Evolutionary conservation across 1,140 invertebrate species (phyloP).

Genomic region (Lordiphosa stackelbergi): DNA sequence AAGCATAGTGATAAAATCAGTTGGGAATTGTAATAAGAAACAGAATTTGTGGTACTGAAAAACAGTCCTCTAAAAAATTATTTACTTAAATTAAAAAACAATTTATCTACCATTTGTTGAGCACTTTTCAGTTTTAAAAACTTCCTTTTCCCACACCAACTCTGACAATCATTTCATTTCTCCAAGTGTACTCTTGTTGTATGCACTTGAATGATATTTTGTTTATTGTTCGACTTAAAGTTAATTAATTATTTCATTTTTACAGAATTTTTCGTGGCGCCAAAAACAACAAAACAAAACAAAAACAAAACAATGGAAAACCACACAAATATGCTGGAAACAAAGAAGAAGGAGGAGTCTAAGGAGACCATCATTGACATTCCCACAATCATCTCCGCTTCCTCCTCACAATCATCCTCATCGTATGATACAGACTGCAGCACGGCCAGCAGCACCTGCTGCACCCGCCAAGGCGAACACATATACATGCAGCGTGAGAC

Average conservation of each 20-base stretch:
- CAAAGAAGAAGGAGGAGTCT: slow-evolving; percentile 29
- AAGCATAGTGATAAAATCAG: no score
- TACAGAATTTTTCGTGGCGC: slow-evolving; percentile 40
- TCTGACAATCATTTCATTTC: no score
- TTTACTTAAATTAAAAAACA: no score
- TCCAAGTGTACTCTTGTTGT: slow-evolving; percentile 5
- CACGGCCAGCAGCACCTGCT: slow-evolving; percentile 72
- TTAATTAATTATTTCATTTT: slow-evolving; percentile 68
- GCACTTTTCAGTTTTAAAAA: no score
- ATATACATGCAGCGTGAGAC: slow-evolving; percentile 67
- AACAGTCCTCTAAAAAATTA: no score
- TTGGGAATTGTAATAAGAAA: no score
- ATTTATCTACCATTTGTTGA: no score
- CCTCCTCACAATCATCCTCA: slow-evolving; percentile 32
- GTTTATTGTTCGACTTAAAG: slow-evolving; percentile 56
- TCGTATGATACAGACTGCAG: slow-evolving; percentile 75
- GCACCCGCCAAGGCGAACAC: slow-evolving; percentile 70
- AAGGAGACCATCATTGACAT: slow-evolving; percentile 71
- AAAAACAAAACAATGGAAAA: slow-evolving; percentile 29
- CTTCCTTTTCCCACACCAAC: no score
- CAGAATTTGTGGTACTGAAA: no score
- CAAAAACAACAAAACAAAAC: slow-evolving; percentile 20
- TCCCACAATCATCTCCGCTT: slow-evolving; percentile 39
- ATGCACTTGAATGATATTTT: slow-evolving; percentile 68
- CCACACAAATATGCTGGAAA: slow-evolving; percentile 45